Conservation (phyloP, 2,113 vertebrate species). For the Nothobranchius furzeri region DNA sequence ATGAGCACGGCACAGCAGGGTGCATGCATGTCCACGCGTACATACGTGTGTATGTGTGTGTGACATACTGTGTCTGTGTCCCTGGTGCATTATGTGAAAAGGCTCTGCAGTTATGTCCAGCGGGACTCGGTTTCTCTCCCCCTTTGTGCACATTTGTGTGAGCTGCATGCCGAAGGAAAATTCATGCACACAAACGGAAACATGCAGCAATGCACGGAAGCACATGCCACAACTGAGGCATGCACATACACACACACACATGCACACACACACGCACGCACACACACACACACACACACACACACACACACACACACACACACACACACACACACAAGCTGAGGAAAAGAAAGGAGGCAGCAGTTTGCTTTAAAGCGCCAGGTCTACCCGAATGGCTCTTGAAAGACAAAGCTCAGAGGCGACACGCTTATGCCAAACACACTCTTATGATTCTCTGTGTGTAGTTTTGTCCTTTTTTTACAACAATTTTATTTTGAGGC, state of each 20-base stretch:
- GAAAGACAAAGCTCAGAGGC: not conserved
- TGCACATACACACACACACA: not conserved
- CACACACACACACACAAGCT: constrained; percentile 29
- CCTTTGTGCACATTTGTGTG: constrained; percentile 2
- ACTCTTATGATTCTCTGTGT: not conserved
- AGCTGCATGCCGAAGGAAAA: constrained; percentile 34
- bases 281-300: constrained; percentile 28
- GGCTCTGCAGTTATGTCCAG: constrained; percentile 36
- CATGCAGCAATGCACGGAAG: constrained; percentile 35
- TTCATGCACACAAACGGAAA: constrained; percentile 23
- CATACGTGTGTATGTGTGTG: constrained; percentile 14
- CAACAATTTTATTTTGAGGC: not conserved
- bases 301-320: not conserved
- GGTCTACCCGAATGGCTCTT: constrained; percentile 6
- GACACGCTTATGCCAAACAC: not conserved
- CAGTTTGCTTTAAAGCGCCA: constrained; percentile 5
- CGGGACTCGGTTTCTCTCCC: constrained; percentile 13
- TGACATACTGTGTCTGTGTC: constrained; percentile 38
- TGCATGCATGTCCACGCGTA: constrained; percentile 15
- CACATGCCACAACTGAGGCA: constrained; percentile 5
- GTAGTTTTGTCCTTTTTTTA: not conserved
- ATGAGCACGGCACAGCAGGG: constrained; percentile 31
- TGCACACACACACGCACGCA: constrained; percentile 8
- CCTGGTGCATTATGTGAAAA: constrained; percentile 51
- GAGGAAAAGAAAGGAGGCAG: constrained; percentile 10